A percentile compares a stretch with the other conserved stretches of the same genome.
phyloP scores from a whole-genome alignment of 2,888 invertebrate genomes.

The Dysmachus trigonus region DNA sequence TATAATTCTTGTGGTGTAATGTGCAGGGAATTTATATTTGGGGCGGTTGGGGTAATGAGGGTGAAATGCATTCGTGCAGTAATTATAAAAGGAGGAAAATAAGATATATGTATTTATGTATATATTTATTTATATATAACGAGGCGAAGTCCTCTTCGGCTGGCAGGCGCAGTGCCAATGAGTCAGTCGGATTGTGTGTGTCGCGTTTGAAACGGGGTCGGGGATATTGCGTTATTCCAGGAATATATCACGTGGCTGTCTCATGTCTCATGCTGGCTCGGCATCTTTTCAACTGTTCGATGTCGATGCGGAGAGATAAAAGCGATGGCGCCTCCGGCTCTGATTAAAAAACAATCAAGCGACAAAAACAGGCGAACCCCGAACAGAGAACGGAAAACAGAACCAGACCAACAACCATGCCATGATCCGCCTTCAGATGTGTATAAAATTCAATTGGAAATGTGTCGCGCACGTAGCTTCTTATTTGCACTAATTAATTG shows the following conservation, averaged over 20 bases:
- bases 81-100: background rate
- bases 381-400: too few species aligned
- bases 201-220: slow-evolving; percentile 4
- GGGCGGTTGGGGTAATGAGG: background rate
- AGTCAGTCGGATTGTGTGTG: background rate
- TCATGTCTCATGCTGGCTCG: slow-evolving; percentile 44
- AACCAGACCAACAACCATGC: too few species aligned
- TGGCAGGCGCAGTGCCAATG: background rate
- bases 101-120: too few species aligned
- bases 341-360: slow-evolving; percentile 5
- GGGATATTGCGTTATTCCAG: slow-evolving; percentile 39
- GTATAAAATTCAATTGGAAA: slow-evolving; percentile 15
- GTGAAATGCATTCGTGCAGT: background rate
- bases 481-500: slow-evolving; percentile 29
- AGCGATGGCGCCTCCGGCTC: slow-evolving; percentile 21
- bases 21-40: background rate
- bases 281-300: slow-evolving; percentile 30
- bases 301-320: slow-evolving; percentile 16
- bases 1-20: too few species aligned
- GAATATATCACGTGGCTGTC: slow-evolving; percentile 45
- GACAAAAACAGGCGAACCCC: too few species aligned
- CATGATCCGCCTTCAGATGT: background rate
- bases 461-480: slow-evolving; percentile 11
- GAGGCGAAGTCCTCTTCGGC: background rate
- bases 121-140: too few species aligned